phyloP scores from a whole-genome alignment of 1,140 invertebrate genomes.

The Liolophura sinensis region DNA sequence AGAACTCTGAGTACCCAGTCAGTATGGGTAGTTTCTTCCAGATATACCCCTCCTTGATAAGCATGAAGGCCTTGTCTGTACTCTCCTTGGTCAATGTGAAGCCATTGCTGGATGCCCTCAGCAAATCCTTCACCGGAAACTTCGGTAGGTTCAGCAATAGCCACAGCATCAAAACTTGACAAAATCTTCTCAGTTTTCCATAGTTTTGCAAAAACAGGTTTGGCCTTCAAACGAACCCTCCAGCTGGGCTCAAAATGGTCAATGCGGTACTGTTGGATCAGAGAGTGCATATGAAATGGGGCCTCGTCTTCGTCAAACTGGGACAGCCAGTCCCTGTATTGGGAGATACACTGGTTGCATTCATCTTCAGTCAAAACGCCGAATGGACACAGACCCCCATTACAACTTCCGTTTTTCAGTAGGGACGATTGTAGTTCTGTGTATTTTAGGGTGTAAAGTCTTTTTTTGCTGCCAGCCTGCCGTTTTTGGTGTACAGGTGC shows the following conservation, averaged over 20 bases:
- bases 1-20: conserved; percentile 38
- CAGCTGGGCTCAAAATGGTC: conserved; percentile 40
- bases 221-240: conserved; percentile 30
- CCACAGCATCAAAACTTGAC: conserved; percentile 37
- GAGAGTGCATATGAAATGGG: conserved; percentile 20
- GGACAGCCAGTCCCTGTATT: conserved; percentile 29
- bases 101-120: conserved; percentile 20
- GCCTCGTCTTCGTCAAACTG: conserved; percentile 21
- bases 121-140: conserved; percentile 20
- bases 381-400: too few relatives aligned
- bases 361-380: conserved; percentile 27
- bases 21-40: conserved; percentile 31
- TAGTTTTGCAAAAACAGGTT: conserved; percentile 34
- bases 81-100: conserved; percentile 38
- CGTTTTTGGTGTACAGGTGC: too few relatives aligned
- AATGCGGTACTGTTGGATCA: conserved; percentile 31
- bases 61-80: conserved; percentile 31
- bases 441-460: too few relatives aligned
- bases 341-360: conserved; percentile 22
- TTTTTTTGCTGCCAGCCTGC: too few relatives aligned
- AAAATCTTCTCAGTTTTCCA: conserved; percentile 41
- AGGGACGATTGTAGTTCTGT: too few relatives aligned
- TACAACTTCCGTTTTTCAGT: too few relatives aligned
- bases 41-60: conserved; percentile 40
- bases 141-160: conserved; percentile 43